Conservation (phyloP, 2,888 invertebrate species). For the Ormia ochracea region DNA sequence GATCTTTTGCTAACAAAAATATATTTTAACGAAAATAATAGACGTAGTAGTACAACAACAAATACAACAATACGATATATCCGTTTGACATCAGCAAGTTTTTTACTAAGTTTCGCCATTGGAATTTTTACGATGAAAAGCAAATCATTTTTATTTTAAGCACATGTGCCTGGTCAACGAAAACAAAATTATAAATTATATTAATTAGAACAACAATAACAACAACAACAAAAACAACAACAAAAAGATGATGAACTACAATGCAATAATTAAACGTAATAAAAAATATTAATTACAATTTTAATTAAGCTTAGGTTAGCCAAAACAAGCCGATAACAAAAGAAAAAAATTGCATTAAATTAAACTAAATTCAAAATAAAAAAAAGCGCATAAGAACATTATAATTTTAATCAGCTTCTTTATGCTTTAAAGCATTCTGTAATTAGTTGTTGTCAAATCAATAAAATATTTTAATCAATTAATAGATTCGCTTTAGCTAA, state of each 20-base stretch:
- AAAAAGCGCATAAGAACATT: background rate
- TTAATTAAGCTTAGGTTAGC: constrained; percentile 60
- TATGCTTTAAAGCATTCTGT: constrained; percentile 10
- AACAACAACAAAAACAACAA: constrained; percentile 50
- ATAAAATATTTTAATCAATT: background rate
- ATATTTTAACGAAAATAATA: constrained; percentile 38
- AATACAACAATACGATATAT: constrained; percentile 30
- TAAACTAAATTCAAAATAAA: background rate
- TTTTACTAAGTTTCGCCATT: constrained; percentile 55
- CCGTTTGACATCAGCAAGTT: constrained; percentile 53
- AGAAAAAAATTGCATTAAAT: too few species aligned
- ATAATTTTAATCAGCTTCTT: constrained; percentile 20
- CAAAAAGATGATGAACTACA: constrained; percentile 52
- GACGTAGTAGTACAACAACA: constrained; percentile 43
- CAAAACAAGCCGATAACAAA: constrained; percentile 44
- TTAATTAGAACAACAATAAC: constrained; percentile 50
- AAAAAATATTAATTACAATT: constrained; percentile 34
- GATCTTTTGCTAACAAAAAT: constrained; percentile 55
- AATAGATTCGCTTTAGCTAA: constrained; percentile 10
- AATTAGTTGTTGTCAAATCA: background rate
- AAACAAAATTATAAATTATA: constrained; percentile 57
- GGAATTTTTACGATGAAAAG: constrained; percentile 56
- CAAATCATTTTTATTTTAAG: constrained; percentile 45
- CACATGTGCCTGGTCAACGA: constrained; percentile 64
- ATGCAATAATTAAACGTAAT: constrained; percentile 60